phyloP scores from a whole-genome alignment of 2,113 vertebrate species.

The Stictonetta naevosa region DNA sequence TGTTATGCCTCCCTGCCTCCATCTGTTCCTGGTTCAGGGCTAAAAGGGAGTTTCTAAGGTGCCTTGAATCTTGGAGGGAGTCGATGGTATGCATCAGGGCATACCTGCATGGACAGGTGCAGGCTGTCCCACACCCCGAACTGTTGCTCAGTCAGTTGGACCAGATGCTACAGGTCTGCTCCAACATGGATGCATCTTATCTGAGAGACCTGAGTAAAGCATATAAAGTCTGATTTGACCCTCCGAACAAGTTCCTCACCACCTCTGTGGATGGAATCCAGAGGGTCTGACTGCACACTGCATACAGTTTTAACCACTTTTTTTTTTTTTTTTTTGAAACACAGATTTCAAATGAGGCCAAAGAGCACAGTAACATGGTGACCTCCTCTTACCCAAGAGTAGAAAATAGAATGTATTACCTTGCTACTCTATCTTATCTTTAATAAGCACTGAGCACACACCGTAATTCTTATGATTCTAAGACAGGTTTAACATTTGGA shows the following conservation, averaged over 20 bases:
- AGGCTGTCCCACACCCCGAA: not conserved
- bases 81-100: not conserved
- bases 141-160: not conserved
- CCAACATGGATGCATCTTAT: not conserved
- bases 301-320: not conserved
- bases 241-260: not conserved
- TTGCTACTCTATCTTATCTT: not conserved
- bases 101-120: not conserved
- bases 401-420: not conserved
- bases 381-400: not conserved
- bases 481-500: conserved; percentile 28
- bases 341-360: not conserved
- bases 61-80: not conserved
- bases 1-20: not conserved
- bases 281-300: not conserved
- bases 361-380: not conserved
- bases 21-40: not conserved
- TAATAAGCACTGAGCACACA: not conserved
- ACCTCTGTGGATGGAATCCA: not conserved
- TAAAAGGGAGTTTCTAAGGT: not conserved
- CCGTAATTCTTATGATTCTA: not conserved
- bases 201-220: not conserved
- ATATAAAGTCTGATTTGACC: not conserved
- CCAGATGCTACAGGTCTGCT: not conserved
- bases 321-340: not conserved